Percentiles rank a stretch among this genome's conserved stretches.
Evolutionary conservation across 2,797 vertebrate species (phyloP).

Genomic region (Scleropages formosus): DNA sequence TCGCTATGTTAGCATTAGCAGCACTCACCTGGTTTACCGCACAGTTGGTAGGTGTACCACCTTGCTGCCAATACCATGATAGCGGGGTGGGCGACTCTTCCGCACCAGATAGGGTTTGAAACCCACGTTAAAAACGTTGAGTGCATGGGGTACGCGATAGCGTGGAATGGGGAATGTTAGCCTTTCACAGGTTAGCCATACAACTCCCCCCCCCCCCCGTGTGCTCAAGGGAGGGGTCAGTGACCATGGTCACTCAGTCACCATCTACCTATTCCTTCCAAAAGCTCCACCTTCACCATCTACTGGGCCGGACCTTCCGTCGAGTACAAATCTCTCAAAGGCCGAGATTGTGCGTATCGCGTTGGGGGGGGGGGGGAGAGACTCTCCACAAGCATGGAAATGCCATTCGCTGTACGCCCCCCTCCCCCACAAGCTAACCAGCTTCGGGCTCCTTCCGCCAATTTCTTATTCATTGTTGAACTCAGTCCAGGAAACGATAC

Average conservation of each 20-base stretch:
- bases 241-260: no score
- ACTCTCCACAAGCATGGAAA: not conserved
- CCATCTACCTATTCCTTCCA: not conserved
- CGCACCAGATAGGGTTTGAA: conserved; percentile 14
- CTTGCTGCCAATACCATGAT: not conserved
- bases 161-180: not conserved
- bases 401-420: no score
- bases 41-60: not conserved
- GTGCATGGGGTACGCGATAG: not conserved
- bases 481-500: no score
- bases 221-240: no score
- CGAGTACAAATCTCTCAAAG: conserved; percentile 8
- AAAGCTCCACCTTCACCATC: not conserved
- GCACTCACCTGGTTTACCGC: not conserved
- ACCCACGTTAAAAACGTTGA: not conserved
- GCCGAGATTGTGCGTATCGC: conserved; percentile 12
- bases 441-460: no score
- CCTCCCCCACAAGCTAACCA: no score
- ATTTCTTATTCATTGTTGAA: no score
- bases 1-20: not conserved
- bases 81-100: not conserved
- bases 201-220: not conserved
- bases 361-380: not conserved
- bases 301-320: conserved; percentile 14
- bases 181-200: not conserved